Evolutionary conservation across 2,797 vertebrate genomes (phyloP).

Genomic region (Enteromius radiatus): DNA sequence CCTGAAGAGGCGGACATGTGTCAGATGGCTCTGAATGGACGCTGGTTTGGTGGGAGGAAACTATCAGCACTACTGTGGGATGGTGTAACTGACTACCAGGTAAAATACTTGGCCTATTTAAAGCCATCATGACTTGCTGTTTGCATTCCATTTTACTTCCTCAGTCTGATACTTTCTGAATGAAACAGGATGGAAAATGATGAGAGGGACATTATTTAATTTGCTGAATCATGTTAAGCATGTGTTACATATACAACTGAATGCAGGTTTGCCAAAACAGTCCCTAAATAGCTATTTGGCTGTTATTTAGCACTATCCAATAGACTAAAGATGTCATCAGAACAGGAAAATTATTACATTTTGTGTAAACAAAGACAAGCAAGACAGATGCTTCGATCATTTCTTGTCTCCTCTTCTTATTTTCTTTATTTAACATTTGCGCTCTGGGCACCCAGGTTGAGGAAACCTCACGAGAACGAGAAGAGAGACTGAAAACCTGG

Average conservation of each 20-base stretch:
- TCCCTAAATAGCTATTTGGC: neutral
- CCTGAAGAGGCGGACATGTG: slow-evolving; percentile 87
- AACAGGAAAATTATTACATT: neutral
- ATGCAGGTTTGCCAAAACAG: neutral
- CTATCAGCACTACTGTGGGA: slow-evolving; percentile 89
- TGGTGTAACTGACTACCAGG: slow-evolving; percentile 94
- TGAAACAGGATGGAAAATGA: neutral
- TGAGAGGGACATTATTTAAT: neutral
- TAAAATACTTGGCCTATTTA: slow-evolving; percentile 59
- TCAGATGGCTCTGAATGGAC: slow-evolving; percentile 85
- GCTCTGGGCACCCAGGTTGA: slow-evolving; percentile 80
- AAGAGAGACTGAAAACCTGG: slow-evolving; percentile 94
- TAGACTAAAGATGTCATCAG: neutral
- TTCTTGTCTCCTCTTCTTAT: neutral
- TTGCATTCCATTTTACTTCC: neutral
- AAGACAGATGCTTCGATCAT: neutral
- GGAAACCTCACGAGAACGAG: slow-evolving; percentile 91
- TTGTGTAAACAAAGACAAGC: neutral
- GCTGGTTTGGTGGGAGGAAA: slow-evolving; percentile 95
- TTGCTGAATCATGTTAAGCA: neutral
- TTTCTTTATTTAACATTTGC: neutral
- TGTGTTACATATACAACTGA: neutral
- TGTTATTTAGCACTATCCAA: neutral
- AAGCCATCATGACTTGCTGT: neutral
- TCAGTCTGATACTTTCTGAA: neutral